These are phyloP conservation scores for Stigmatopora nigra DNA, from an alignment of 2,113 vertebrate species.

Conservation along the genomic window DNA sequence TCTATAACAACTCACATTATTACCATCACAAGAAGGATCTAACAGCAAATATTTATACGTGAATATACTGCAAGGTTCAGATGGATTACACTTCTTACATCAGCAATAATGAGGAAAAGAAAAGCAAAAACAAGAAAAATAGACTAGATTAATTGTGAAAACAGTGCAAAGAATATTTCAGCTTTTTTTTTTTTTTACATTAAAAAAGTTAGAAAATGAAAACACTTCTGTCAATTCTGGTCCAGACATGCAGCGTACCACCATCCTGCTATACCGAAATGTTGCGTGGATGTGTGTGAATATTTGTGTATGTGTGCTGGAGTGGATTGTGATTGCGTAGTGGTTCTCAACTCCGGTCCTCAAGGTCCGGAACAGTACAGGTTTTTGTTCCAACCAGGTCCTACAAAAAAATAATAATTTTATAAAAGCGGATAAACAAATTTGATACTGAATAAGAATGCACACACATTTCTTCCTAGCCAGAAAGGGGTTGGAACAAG, in stretches of 20 bases:
- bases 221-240: constrained; percentile 67
- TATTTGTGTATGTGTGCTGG: constrained; percentile 29
- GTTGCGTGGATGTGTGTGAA: constrained; percentile 30
- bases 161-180: constrained; percentile 74
- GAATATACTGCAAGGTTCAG: constrained; percentile 65
- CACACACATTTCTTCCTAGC: too few species aligned
- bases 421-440: constrained; percentile 66
- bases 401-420: constrained; percentile 80
- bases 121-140: constrained; percentile 72
- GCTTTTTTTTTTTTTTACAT: constrained; percentile 68
- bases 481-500: too few species aligned
- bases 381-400: constrained; percentile 84
- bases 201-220: constrained; percentile 64
- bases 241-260: constrained; percentile 64
- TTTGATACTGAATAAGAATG: constrained; percentile 48
- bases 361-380: constrained; percentile 79
- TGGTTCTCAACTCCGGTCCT: constrained; percentile 82
- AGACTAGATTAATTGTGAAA: constrained; percentile 72
- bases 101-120: constrained; percentile 63
- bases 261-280: constrained; percentile 70
- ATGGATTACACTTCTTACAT: constrained; percentile 65
- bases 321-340: constrained; percentile 68
- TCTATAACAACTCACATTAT: constrained; percentile 49
- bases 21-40: constrained; percentile 67
- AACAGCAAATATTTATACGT: constrained; percentile 66